These are phyloP conservation scores for Macquaria australasica DNA, from an alignment of 2,113 vertebrate species.

Conservation along the genomic window DNA sequence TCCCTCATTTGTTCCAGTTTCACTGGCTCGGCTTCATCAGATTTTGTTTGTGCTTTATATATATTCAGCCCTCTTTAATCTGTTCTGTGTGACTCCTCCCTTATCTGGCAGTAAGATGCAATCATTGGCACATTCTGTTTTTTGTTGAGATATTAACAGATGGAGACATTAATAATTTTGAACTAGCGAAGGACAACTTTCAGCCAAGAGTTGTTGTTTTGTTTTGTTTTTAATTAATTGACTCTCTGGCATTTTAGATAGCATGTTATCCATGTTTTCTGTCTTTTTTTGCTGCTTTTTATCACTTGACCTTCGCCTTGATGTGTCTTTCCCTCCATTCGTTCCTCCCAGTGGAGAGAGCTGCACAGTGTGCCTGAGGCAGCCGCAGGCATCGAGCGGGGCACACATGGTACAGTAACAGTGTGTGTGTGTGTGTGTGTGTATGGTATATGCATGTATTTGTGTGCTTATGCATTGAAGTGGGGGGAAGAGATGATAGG, in stretches of 20 bases:
- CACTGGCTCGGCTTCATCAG: constrained; percentile 15
- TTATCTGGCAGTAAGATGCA: constrained; percentile 39
- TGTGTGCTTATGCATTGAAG: constrained; percentile 24
- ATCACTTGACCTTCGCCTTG: constrained; percentile 5
- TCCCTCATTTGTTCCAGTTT: constrained; percentile 28
- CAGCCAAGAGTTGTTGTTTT: constrained; percentile 4
- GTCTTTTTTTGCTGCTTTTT: not conserved
- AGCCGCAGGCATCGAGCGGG: constrained; percentile 1
- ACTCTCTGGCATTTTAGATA: not conserved
- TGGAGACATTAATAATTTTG: constrained; percentile 51
- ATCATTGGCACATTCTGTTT: constrained; percentile 31
- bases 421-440: not conserved
- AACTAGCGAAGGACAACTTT: constrained; percentile 30
- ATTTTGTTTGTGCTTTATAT: constrained; percentile 33
- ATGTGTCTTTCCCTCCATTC: constrained; percentile 15
- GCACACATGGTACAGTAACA: constrained; percentile 14
- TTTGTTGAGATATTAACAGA: constrained; percentile 60
- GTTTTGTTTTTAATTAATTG: constrained; percentile 3
- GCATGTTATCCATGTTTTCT: not conserved
- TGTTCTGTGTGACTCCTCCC: constrained; percentile 24
- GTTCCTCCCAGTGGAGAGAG: constrained; percentile 28
- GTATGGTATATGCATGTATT: not conserved
- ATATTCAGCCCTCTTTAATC: constrained; percentile 36
- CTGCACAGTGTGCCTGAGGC: constrained; percentile 48
- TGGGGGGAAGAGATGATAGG: not conserved